These are phyloP conservation scores for Ennomos erosarius DNA, from an alignment of 2,888 invertebrate genomes.

Conservation along the genomic window DNA sequence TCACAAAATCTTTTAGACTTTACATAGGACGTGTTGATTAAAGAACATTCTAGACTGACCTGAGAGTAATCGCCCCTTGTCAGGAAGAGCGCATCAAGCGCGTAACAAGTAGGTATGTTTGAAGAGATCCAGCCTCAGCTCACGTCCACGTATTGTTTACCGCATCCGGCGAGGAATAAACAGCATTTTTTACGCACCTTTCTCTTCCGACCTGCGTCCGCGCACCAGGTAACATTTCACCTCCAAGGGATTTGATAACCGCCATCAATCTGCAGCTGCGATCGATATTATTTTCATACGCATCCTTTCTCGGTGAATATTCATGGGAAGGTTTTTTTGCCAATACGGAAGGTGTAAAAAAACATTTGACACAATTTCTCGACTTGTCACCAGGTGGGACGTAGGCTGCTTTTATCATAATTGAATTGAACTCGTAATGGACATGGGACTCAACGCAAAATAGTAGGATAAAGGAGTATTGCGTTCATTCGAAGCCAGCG, in stretches of 20 bases:
- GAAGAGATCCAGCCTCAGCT: conserved; percentile 43
- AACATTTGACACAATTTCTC: conserved; percentile 9
- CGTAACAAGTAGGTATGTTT: conserved; percentile 6
- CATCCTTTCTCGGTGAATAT: conserved; percentile 26
- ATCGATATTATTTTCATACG: conserved; percentile 28
- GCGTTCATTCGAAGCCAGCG: not conserved
- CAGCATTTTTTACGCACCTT: conserved; percentile 74
- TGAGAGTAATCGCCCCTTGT: conserved; percentile 8
- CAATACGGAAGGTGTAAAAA: conserved; percentile 19
- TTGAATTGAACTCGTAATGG: conserved; percentile 4
- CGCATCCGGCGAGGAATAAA: conserved; percentile 60
- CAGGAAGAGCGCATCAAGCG: conserved; percentile 13
- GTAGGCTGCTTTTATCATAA: conserved; percentile 6
- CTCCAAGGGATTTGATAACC: conserved; percentile 48
- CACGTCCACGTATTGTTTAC: conserved; percentile 61
- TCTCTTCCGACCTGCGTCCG: conserved; percentile 74
- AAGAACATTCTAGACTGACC: not conserved
- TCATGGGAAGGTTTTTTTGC: conserved; percentile 29
- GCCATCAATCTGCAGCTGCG: conserved; percentile 36
- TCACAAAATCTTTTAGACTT: no score
- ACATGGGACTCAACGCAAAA: not conserved
- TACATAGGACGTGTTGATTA: not conserved
- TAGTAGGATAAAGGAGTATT: not conserved
- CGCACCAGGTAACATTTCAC: conserved; percentile 66
- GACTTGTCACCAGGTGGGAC: conserved; percentile 9